Percentiles rank a stretch among this genome's conserved stretches.
phyloP scores from a whole-genome alignment of 1,140 invertebrate genomes.

The Thereuonema tuberculata region DNA sequence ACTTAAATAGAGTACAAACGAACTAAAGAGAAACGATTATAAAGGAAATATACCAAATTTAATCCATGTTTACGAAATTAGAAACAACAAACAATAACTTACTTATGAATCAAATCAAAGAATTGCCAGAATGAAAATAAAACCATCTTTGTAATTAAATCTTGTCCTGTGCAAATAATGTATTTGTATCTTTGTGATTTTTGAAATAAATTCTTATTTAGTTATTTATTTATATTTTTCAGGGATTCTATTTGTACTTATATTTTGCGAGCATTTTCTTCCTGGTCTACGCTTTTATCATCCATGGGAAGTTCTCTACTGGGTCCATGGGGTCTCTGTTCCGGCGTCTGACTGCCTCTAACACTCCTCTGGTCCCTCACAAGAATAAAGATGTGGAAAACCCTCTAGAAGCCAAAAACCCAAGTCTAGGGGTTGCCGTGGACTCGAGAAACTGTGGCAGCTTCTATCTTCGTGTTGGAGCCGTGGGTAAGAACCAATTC shows the following conservation, averaged over 20 bases:
- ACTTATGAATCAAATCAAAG: too few relatives aligned
- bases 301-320: constrained; percentile 19
- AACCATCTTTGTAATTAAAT: too few relatives aligned
- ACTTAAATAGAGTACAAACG: too few relatives aligned
- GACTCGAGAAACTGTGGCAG: constrained; percentile 49
- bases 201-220: too few relatives aligned
- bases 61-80: too few relatives aligned
- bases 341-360: not conserved
- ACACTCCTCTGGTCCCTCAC: not conserved
- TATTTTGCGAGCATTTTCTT: constrained; percentile 61
- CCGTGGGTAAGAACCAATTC: constrained; percentile 65
- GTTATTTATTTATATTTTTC: not conserved
- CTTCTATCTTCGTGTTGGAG: constrained; percentile 84
- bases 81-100: too few relatives aligned
- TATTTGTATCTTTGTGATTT: too few relatives aligned
- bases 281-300: constrained; percentile 61
- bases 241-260: constrained; percentile 52
- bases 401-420: constrained; percentile 10
- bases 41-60: too few relatives aligned
- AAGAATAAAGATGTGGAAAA: not conserved
- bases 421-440: not conserved
- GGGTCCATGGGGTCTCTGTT: not conserved
- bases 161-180: too few relatives aligned
- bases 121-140: too few relatives aligned
- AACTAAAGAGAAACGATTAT: too few relatives aligned